Evolutionary conservation across 2,797 vertebrate genomes (phyloP).

Genomic region (Gorsachius magnificus): DNA sequence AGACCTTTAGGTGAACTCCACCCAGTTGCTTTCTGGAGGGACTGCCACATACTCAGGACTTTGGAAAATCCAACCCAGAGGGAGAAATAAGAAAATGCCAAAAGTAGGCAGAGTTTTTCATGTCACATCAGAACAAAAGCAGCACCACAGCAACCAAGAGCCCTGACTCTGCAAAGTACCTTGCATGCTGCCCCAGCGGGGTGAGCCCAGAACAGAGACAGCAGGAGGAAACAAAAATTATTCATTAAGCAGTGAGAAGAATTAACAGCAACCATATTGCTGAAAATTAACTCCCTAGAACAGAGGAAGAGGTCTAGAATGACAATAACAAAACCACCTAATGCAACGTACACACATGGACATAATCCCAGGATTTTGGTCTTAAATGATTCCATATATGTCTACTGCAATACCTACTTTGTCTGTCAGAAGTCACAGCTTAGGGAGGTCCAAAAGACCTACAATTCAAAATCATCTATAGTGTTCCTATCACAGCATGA

Average conservation of each 20-base stretch:
- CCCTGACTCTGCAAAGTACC: not conserved
- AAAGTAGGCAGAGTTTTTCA: not conserved
- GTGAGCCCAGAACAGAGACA: not conserved
- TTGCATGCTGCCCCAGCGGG: accelerated
- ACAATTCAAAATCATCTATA: not conserved
- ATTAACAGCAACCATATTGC: not conserved
- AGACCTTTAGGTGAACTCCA: not conserved
- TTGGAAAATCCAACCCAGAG: not conserved
- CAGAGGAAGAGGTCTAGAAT: not conserved
- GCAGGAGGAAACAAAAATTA: not conserved
- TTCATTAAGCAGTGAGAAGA: not conserved
- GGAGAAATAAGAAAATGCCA: not conserved
- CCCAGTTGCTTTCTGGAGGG: not conserved
- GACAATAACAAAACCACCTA: not conserved
- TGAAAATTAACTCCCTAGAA: not conserved
- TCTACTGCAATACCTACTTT: not conserved
- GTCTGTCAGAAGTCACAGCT: not conserved
- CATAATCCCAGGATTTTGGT: not conserved
- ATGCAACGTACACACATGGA: not conserved
- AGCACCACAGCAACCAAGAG: not conserved
- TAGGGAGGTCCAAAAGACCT: not conserved
- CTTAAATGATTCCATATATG: not conserved
- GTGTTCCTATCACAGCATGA: not conserved
- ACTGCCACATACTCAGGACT: not conserved
- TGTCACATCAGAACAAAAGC: not conserved